Conservation (phyloP, 2,797 vertebrate species). For the Enteromius viviparus region DNA sequence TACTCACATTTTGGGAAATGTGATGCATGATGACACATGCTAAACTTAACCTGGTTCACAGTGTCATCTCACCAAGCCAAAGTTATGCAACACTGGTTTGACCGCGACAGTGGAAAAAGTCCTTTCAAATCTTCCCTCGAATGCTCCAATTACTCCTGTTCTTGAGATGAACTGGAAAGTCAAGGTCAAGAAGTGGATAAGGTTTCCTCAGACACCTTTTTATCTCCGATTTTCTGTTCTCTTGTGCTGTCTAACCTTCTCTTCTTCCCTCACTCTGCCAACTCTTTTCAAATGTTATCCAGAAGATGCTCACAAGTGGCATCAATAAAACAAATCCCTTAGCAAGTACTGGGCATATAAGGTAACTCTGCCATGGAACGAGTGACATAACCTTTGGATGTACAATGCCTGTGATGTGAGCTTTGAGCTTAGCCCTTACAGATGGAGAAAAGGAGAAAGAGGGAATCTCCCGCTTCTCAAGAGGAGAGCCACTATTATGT, state of each 20-base stretch:
- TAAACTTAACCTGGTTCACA: conserved; percentile 6
- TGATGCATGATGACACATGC: not conserved
- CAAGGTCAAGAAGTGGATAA: conserved; percentile 18
- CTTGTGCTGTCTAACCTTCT: not conserved
- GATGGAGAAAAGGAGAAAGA: conserved; percentile 14
- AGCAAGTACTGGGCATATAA: not conserved
- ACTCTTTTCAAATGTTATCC: not conserved
- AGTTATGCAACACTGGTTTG: conserved; percentile 27
- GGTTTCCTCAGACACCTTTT: not conserved
- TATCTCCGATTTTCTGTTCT: not conserved
- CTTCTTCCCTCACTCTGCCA: not conserved
- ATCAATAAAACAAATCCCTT: not conserved
- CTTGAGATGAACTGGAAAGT: conserved; percentile 20
- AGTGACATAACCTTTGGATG: conserved; percentile 40
- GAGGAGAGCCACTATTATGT: conserved; percentile 33
- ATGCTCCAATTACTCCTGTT: not conserved
- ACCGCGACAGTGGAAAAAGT: conserved; percentile 24
- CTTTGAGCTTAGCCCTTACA: not conserved
- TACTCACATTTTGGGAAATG: not conserved
- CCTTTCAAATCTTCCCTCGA: not conserved
- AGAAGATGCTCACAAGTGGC: conserved; percentile 3
- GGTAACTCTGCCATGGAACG: conserved; percentile 28
- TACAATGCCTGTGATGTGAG: conserved; percentile 11
- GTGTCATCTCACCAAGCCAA: conserved; percentile 3
- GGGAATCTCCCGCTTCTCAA: conserved; percentile 37